Conservation (phyloP, 2,888 invertebrate genomes). For the Antheraea assamensis region DNA sequence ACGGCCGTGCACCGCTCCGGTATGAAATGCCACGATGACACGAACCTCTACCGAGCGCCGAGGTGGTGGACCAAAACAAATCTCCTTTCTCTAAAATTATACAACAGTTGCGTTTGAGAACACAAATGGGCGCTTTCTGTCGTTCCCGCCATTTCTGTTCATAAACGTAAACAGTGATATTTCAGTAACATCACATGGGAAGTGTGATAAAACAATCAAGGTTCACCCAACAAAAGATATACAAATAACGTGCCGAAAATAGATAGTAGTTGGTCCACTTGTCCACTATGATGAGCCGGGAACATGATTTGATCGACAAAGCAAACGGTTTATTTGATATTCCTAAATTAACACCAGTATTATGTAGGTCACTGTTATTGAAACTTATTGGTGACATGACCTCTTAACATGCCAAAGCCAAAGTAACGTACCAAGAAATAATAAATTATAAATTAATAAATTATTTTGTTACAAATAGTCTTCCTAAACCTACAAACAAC, state of each 20-base stretch:
- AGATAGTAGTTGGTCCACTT: background rate
- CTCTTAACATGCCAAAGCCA: no score
- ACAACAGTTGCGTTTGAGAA: slow-evolving; percentile 67
- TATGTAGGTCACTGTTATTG: background rate
- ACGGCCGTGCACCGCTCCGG: slow-evolving; percentile 62
- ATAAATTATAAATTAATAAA: no score
- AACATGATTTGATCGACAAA: background rate
- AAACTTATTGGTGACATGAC: background rate
- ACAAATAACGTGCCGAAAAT: background rate
- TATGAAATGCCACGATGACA: slow-evolving; percentile 73
- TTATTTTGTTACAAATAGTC: background rate
- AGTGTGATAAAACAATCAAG: slow-evolving; percentile 41
- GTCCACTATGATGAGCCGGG: background rate
- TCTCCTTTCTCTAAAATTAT: slow-evolving; percentile 81
- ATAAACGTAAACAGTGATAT: slow-evolving; percentile 37
- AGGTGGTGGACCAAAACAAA: slow-evolving; percentile 80
- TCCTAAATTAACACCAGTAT: background rate
- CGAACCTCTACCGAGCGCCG: slow-evolving; percentile 56
- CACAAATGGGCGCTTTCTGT: slow-evolving; percentile 48
- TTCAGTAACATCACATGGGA: slow-evolving; percentile 44
- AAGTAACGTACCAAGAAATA: background rate
- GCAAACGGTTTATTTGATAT: background rate
- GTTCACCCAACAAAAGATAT: background rate
- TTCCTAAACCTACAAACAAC: background rate
- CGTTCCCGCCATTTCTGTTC: slow-evolving; percentile 50